phyloP scores from a whole-genome alignment of 2,888 invertebrate species.

The Pammene aurita region DNA sequence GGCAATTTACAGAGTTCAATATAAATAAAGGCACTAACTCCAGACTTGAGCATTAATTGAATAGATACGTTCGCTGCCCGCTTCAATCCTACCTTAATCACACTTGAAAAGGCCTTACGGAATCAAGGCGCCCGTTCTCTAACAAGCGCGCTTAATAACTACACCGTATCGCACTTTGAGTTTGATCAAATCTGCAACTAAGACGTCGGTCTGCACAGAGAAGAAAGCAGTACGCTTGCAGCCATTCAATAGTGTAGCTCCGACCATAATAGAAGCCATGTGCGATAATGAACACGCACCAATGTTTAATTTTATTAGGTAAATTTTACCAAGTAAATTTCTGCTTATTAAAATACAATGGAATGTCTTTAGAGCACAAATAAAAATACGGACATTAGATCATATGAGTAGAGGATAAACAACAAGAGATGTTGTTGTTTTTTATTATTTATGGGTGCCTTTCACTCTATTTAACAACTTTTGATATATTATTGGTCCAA shows the following conservation, averaged over 20 bases:
- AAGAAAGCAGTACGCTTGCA: neutral
- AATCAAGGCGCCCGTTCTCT: constrained; percentile 56
- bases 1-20: constrained; percentile 71
- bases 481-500: too few relatives aligned
- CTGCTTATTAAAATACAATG: too few relatives aligned
- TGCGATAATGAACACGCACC: too few relatives aligned
- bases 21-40: constrained; percentile 69
- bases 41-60: constrained; percentile 76
- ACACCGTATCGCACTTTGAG: constrained; percentile 74
- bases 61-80: constrained; percentile 78
- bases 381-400: too few relatives aligned
- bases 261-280: too few relatives aligned
- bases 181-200: constrained; percentile 58
- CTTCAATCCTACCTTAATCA: constrained; percentile 79
- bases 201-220: constrained; percentile 26
- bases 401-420: too few relatives aligned
- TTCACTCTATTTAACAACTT: too few relatives aligned
- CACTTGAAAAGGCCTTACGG: constrained; percentile 76
- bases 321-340: too few relatives aligned
- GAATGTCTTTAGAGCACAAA: too few relatives aligned
- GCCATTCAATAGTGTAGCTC: neutral
- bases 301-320: too few relatives aligned
- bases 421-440: too few relatives aligned
- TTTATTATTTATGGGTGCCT: too few relatives aligned
- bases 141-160: constrained; percentile 68